These are phyloP conservation scores for Hemiscyllium ocellatum DNA, from an alignment of 2,113 vertebrate genomes.

Conservation along the genomic window DNA sequence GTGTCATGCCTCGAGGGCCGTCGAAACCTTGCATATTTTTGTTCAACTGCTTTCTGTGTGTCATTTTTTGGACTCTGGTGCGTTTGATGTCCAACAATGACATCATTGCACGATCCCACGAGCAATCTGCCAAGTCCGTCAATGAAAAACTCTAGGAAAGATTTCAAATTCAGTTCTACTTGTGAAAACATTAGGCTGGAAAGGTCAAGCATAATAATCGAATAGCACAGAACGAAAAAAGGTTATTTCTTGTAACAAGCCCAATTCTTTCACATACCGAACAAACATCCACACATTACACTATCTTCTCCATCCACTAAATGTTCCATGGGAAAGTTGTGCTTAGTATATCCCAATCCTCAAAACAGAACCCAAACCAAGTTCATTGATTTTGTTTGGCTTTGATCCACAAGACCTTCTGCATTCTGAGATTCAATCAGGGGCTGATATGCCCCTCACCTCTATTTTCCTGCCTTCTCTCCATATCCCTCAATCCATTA, in stretches of 20 bases:
- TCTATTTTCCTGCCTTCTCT: too few species aligned
- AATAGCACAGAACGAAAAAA: not conserved
- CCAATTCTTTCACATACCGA: not conserved
- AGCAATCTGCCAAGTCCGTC: slow-evolving; percentile 57
- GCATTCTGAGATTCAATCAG: not conserved
- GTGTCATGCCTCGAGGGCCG: not conserved
- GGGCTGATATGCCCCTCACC: too few species aligned
- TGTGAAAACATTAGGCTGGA: not conserved
- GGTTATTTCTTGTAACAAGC: not conserved
- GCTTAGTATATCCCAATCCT: not conserved
- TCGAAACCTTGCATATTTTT: not conserved
- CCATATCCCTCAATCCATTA: too few species aligned
- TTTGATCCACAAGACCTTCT: not conserved
- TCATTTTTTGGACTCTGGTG: not conserved
- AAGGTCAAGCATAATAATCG: not conserved
- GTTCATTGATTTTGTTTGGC: not conserved
- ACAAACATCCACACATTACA: not conserved
- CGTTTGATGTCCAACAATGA: slow-evolving; percentile 54
- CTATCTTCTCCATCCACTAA: not conserved
- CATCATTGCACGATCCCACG: slow-evolving; percentile 54
- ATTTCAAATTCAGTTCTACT: not conserved
- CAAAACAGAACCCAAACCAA: not conserved
- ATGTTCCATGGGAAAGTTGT: not conserved
- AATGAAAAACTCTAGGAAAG: slow-evolving; percentile 59
- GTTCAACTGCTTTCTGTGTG: not conserved